phyloP scores from a whole-genome alignment of 2,888 invertebrate species.

The Lithophane semibrunnea region DNA sequence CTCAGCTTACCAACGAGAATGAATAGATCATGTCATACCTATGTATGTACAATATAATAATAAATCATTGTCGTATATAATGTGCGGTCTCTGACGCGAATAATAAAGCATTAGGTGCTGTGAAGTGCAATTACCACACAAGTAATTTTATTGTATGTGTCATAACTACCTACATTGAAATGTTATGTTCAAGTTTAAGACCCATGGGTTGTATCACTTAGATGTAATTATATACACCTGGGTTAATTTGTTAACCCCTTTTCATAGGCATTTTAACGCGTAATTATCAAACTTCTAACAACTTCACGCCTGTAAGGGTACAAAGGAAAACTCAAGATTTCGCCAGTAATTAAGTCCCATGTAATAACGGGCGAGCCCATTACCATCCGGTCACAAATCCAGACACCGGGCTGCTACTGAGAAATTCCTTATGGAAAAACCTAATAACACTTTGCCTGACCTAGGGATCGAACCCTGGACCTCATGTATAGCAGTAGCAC shows the following conservation, averaged over 20 bases:
- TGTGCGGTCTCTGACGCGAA: conserved; percentile 49
- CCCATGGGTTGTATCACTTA: background rate
- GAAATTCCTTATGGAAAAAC: too few species aligned
- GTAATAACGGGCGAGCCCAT: too few species aligned
- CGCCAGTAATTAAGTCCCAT: background rate
- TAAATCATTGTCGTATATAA: conserved; percentile 44
- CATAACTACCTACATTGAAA: conserved; percentile 3
- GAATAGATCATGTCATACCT: conserved; percentile 28
- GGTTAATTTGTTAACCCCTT: background rate
- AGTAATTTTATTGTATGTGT: conserved; percentile 44
- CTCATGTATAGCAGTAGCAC: too few species aligned
- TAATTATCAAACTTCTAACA: background rate
- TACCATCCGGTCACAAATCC: too few species aligned
- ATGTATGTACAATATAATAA: conserved; percentile 52
- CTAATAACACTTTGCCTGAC: too few species aligned
- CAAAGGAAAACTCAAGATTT: background rate
- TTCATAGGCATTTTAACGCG: background rate
- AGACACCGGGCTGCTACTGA: too few species aligned
- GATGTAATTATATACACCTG: background rate
- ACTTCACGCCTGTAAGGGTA: background rate
- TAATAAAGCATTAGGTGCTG: conserved; percentile 33
- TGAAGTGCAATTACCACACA: conserved; percentile 42
- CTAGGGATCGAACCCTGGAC: too few species aligned
- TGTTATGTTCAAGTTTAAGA: conserved; percentile 41
- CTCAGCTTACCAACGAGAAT: conserved; percentile 14